Conservation (phyloP, 2,888 invertebrate species). For the Heterodera filipjevi region DNA sequence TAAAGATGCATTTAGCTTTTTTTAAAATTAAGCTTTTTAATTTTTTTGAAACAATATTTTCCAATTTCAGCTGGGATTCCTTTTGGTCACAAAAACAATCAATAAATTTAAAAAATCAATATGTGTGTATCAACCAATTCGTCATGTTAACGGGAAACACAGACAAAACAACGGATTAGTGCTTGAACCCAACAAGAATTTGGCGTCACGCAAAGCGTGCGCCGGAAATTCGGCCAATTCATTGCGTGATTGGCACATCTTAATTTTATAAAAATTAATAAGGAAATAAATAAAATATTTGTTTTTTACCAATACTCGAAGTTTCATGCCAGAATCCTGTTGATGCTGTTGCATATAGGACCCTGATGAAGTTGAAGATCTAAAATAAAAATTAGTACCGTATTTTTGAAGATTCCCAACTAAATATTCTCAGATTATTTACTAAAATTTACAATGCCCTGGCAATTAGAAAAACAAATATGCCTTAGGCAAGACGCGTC, state of each 20-base stretch:
- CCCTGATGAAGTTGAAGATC: constrained; percentile 33
- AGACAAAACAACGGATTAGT: constrained; percentile 58
- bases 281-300: too few relatives aligned
- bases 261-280: too few relatives aligned
- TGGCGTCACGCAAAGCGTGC: constrained; percentile 56
- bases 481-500: not conserved
- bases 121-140: too few relatives aligned
- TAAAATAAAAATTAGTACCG: too few relatives aligned
- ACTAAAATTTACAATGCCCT: not conserved
- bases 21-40: too few relatives aligned
- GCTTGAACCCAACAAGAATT: constrained; percentile 54
- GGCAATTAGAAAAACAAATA: not conserved
- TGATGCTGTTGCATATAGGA: constrained; percentile 13
- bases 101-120: not conserved
- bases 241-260: constrained; percentile 54
- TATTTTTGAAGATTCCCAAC: too few relatives aligned
- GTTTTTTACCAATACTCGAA: constrained; percentile 30
- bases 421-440: too few relatives aligned
- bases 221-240: constrained; percentile 51
- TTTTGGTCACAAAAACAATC: too few relatives aligned
- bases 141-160: constrained; percentile 53
- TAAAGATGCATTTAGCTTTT: too few relatives aligned
- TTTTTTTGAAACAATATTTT: too few relatives aligned
- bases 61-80: too few relatives aligned
- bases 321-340: constrained; percentile 32